These are phyloP conservation scores for Araneus ventricosus DNA, from an alignment of 1,140 invertebrate genomes.

Conservation along the genomic window DNA sequence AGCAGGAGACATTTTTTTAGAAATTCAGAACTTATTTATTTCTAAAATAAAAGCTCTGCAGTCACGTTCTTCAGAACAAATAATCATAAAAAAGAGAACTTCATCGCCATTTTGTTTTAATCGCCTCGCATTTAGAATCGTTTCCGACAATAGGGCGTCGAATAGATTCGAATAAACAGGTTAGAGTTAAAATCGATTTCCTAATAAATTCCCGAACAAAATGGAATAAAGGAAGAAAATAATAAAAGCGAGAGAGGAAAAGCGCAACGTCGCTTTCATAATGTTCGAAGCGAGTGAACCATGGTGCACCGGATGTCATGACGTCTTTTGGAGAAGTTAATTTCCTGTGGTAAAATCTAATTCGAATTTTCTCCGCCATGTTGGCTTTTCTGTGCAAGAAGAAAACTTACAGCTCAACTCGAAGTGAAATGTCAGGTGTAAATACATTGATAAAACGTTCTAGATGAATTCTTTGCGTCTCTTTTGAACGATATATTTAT, in stretches of 20 bases:
- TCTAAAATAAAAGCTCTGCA: not conserved
- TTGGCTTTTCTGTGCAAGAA: conserved; percentile 11
- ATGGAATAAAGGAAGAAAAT: conserved; percentile 14
- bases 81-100: not conserved
- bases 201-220: conserved; percentile 55
- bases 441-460: not conserved
- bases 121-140: not conserved
- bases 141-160: not conserved
- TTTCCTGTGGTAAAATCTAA: conserved; percentile 57
- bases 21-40: no score
- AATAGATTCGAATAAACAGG: conserved; percentile 40
- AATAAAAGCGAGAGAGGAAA: not conserved
- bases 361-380: conserved; percentile 32
- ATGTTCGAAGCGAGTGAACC: not conserved
- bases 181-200: conserved; percentile 38
- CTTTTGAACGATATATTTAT: not conserved
- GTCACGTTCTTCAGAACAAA: not conserved
- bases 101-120: not conserved
- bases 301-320: conserved; percentile 26
- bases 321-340: conserved; percentile 52
- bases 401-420: not conserved
- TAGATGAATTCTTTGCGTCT: not conserved
- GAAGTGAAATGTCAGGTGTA: not conserved
- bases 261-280: conserved; percentile 12
- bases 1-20: no score